These are phyloP conservation scores for Drosophila paramelanica DNA, from an alignment of 2,888 invertebrate species.

Conservation along the genomic window DNA sequence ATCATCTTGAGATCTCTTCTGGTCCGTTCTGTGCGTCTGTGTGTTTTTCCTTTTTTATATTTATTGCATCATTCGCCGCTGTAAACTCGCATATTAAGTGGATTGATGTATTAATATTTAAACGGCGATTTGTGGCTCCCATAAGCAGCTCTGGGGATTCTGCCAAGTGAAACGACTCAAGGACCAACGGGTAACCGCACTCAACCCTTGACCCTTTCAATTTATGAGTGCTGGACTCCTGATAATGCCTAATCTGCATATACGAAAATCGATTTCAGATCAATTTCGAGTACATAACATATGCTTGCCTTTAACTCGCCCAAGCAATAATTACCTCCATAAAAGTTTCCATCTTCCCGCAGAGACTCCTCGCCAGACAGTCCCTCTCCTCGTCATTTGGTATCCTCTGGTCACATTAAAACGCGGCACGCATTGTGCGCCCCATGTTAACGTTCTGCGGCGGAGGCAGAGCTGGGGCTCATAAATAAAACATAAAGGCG, in stretches of 20 bases:
- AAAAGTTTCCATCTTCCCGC: conserved; percentile 43
- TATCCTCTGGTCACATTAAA: conserved; percentile 58
- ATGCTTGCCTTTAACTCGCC: conserved; percentile 19
- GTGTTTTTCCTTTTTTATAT: conserved; percentile 65
- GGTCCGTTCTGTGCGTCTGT: conserved; percentile 17
- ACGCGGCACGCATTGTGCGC: conserved; percentile 63
- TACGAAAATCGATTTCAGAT: conserved; percentile 49
- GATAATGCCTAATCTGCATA: conserved; percentile 65
- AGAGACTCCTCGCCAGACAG: conserved; percentile 9
- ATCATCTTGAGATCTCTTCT: conserved; percentile 48
- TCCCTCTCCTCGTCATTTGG: too few relatives aligned
- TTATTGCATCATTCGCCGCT: conserved; percentile 76
- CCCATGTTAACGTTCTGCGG: conserved; percentile 56
- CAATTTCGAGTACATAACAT: conserved; percentile 14
- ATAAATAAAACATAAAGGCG: conserved; percentile 79
- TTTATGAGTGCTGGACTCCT: conserved; percentile 52
- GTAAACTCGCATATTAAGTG: conserved; percentile 82
- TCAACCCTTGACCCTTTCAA: conserved; percentile 63
- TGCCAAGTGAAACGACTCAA: conserved; percentile 29
- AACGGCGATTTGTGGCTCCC: conserved; percentile 82
- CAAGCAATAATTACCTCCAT: conserved; percentile 47
- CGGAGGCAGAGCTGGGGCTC: conserved; percentile 57
- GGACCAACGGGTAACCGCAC: conserved; percentile 29
- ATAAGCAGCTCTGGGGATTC: conserved; percentile 33
- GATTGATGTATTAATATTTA: conserved; percentile 85